phyloP scores from a whole-genome alignment of 1,140 invertebrate species.

The Ptiloglossa arizonensis region DNA sequence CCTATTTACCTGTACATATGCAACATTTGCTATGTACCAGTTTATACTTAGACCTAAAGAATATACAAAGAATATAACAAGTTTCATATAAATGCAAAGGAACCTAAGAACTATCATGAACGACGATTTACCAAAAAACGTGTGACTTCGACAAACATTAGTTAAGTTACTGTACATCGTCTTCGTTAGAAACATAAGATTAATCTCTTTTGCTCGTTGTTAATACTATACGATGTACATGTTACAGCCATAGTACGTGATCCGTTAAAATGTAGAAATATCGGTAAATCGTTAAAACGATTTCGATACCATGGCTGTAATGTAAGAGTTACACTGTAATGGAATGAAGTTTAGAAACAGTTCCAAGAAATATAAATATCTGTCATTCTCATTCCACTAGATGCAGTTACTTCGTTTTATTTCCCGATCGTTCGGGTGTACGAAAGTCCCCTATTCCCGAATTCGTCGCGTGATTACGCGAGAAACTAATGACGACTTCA shows the following conservation, averaged over 20 bases:
- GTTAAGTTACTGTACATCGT: neutral
- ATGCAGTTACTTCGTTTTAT: conserved; percentile 43
- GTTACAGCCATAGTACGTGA: conserved; percentile 50
- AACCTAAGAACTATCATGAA: neutral
- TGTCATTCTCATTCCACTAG: conserved; percentile 48
- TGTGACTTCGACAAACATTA: neutral
- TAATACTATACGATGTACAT: conserved; percentile 57
- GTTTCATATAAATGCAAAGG: neutral
- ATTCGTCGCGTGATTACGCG: neutral
- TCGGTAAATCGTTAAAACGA: neutral
- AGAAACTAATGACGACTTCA: conserved; percentile 60
- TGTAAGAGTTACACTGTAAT: conserved; percentile 50
- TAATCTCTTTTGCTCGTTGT: conserved; percentile 30
- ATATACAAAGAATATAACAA: neutral
- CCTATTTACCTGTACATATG: neutral
- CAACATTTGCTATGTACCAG: neutral
- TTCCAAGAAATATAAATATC: conserved; percentile 39
- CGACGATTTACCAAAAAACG: neutral
- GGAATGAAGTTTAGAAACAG: conserved; percentile 17
- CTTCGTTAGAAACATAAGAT: conserved; percentile 8
- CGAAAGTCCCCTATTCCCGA: conserved; percentile 15
- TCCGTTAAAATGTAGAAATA: neutral
- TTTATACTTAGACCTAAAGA: neutral
- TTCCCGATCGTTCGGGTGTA: conserved; percentile 31
- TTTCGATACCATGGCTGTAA: conserved; percentile 32